Percentiles rank a stretch among this genome's conserved stretches.
These are phyloP conservation scores for Zaprionus taronus DNA, from an alignment of 1,140 invertebrate genomes.

Conservation along the genomic window DNA sequence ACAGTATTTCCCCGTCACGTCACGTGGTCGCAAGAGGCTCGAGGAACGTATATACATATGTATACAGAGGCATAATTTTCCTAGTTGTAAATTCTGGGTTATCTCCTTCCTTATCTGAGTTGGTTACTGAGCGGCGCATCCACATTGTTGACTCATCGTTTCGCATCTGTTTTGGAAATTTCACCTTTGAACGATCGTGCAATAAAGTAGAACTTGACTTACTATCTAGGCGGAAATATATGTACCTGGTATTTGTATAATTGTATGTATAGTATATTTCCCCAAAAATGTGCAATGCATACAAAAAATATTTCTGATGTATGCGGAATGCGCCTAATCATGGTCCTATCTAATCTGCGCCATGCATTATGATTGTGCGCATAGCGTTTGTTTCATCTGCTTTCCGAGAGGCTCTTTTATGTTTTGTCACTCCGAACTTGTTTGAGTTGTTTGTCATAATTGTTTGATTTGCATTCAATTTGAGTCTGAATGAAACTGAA, in stretches of 20 bases:
- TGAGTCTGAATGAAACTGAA: no score
- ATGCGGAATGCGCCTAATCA: conserved; percentile 2
- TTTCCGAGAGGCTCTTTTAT: conserved; percentile 3
- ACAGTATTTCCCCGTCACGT: not conserved
- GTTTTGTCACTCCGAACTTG: not conserved
- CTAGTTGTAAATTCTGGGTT: not conserved
- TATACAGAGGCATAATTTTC: not conserved
- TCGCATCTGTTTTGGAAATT: not conserved
- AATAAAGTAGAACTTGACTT: not conserved
- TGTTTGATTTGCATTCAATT: not conserved
- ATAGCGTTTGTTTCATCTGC: not conserved
- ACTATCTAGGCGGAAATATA: not conserved
- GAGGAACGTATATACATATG: not conserved
- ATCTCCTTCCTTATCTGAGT: not conserved
- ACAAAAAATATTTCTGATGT: not conserved
- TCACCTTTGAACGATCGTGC: not conserved
- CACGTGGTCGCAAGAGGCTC: not conserved
- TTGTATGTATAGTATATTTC: not conserved
- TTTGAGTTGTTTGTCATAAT: not conserved
- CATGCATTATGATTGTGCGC: not conserved
- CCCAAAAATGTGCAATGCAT: not conserved
- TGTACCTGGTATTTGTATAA: not conserved
- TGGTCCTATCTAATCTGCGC: conserved; percentile 6
- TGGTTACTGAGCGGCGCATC: not conserved
- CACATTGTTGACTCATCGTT: conserved; percentile 1